A percentile compares a stretch with the other conserved stretches of the same genome.
These are phyloP conservation scores for Nilaparvata lugens DNA, from an alignment of 1,140 invertebrate genomes.

Conservation along the genomic window DNA sequence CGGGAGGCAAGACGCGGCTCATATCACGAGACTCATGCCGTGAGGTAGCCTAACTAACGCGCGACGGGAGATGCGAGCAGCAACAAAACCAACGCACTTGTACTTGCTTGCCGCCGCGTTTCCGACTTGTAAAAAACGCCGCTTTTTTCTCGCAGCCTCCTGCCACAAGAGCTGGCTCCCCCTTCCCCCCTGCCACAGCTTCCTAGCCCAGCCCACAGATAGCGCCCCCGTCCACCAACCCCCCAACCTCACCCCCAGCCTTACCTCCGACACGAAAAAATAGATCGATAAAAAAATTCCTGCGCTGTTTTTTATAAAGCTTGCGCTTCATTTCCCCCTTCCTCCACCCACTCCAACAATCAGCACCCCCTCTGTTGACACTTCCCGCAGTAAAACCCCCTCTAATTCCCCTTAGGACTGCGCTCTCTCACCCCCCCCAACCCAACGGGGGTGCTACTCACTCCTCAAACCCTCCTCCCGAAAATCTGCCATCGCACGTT, in stretches of 20 bases:
- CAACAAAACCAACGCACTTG: too few relatives aligned
- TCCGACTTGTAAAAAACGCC: background rate
- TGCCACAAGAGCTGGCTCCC: background rate
- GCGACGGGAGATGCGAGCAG: background rate
- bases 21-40: background rate
- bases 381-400: background rate
- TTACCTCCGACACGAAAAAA: conserved; percentile 16
- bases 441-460: background rate
- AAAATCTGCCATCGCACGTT: background rate
- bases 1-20: background rate
- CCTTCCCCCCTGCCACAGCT: background rate
- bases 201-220: background rate
- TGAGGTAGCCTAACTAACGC: background rate
- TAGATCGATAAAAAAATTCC: conserved; percentile 30
- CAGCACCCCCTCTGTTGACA: background rate
- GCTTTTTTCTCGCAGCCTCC: background rate
- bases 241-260: background rate
- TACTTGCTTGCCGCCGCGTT: background rate
- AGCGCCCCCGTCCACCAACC: background rate
- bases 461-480: background rate
- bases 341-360: background rate
- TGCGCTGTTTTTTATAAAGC: conserved; percentile 30
- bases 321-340: conserved; percentile 23
- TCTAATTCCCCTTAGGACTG: background rate
- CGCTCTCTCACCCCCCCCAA: background rate